phyloP scores from a whole-genome alignment of 2,113 vertebrate species.

The Vombatus ursinus region DNA sequence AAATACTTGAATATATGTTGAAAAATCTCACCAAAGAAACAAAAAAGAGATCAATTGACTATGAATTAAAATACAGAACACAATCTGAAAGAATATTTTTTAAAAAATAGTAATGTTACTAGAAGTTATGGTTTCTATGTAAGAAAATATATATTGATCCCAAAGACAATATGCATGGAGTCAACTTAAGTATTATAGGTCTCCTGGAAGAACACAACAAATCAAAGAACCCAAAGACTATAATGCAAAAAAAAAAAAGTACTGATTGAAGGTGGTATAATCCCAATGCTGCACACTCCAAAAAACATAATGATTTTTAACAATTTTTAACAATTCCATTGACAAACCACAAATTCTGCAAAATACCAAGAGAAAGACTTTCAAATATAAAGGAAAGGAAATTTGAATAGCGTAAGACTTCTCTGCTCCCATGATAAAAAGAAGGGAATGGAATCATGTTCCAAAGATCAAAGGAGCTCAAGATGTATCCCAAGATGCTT shows the following conservation, averaged over 20 bases:
- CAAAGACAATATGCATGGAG: neutral
- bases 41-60: no score
- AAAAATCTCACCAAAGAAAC: no score
- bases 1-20: no score
- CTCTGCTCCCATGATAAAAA: neutral
- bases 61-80: no score
- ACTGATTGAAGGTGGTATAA: neutral
- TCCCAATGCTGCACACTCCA: neutral
- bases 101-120: no score
- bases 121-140: no score
- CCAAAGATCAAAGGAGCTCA: neutral
- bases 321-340: no score
- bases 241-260: neutral
- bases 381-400: neutral
- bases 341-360: neutral
- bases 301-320: neutral
- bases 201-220: neutral
- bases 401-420: neutral
- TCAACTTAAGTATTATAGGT: neutral
- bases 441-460: neutral
- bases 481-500: neutral
- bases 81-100: no score
- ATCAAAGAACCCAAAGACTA: neutral
- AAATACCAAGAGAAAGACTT: neutral
- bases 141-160: no score